phyloP scores from a whole-genome alignment of 2,888 invertebrate genomes.

The Pyralis farinalis region DNA sequence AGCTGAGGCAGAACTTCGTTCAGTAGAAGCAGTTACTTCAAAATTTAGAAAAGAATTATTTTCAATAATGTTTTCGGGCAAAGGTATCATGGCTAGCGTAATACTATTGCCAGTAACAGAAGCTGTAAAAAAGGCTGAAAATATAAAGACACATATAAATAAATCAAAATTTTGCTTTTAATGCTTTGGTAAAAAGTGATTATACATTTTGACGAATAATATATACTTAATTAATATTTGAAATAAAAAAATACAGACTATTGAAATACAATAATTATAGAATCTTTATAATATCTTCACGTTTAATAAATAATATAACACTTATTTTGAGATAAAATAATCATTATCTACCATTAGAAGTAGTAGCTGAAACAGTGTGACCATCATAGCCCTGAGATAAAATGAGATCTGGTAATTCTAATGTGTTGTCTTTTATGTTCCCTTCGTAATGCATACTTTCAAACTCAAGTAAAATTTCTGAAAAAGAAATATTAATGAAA shows the following conservation, averaged over 20 bases:
- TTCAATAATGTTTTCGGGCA: constrained; percentile 3
- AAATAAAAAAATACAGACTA: no score
- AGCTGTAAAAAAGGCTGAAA: constrained; percentile 13
- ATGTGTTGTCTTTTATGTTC: constrained; percentile 11
- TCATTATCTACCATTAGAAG: constrained; percentile 12
- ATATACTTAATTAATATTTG: no score
- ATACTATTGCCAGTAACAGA: constrained; percentile 2
- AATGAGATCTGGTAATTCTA: constrained; percentile 8
- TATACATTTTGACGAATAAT: no score
- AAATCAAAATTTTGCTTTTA: no score
- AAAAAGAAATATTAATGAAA: no score
- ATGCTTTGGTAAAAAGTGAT: no score
- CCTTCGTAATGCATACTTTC: constrained; percentile 10
- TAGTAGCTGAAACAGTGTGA: constrained; percentile 6
- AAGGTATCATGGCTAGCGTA: constrained; percentile 7
- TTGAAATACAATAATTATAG: neutral
- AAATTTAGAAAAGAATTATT: constrained; percentile 9
- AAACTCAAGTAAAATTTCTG: constrained; percentile 10
- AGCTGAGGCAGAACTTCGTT: constrained; percentile 8
- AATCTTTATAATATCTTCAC: no score
- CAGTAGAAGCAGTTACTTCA: constrained; percentile 7
- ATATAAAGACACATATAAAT: neutral
- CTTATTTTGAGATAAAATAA: neutral
- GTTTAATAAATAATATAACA: neutral
- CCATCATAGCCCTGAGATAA: constrained; percentile 12